These are phyloP conservation scores for Harpalus rubripes DNA, from an alignment of 2,888 invertebrate species.

Conservation along the genomic window DNA sequence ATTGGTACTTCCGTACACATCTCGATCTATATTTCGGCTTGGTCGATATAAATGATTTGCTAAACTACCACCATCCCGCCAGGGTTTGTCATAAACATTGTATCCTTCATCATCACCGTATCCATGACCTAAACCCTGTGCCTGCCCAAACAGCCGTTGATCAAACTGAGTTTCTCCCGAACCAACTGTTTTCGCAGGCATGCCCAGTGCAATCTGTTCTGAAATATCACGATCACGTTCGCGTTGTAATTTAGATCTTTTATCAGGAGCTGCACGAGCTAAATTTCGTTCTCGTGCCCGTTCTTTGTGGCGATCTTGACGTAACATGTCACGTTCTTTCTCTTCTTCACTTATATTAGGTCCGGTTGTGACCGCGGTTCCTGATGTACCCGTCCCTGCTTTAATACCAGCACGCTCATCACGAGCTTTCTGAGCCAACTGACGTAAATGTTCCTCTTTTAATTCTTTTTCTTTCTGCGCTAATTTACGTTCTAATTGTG, in stretches of 20 bases:
- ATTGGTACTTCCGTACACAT: conserved; percentile 87
- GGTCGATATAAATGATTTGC: conserved; percentile 95
- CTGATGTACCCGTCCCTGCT: conserved; percentile 71
- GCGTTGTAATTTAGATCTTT: conserved; percentile 90
- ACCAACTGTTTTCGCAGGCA: conserved; percentile 89
- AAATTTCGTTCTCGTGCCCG: conserved; percentile 95
- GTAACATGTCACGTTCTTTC: conserved; percentile 90
- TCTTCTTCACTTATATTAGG: conserved; percentile 84
- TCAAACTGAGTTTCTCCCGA: conserved; percentile 94
- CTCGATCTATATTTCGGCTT: conserved; percentile 91
- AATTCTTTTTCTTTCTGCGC: conserved; percentile 99
- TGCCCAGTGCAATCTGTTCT: conserved; percentile 97
- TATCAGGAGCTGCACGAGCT: conserved; percentile 96
- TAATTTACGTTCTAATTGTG: conserved; percentile 96
- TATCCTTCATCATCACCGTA: conserved; percentile 98
- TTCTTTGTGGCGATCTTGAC: conserved; percentile 94
- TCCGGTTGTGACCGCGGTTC: conserved; percentile 75
- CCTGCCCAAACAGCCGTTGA: conserved; percentile 96
- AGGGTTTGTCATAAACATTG: conserved; percentile 98
- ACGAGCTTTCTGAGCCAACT: conserved; percentile 96
- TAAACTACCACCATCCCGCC: conserved; percentile 93
- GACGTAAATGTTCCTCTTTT: conserved; percentile 95
- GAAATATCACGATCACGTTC: conserved; percentile 98
- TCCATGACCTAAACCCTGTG: conserved; percentile 91
- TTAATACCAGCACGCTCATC: conserved; percentile 95